Evolutionary conservation across 2,797 vertebrate genomes (phyloP), one percentile per base, ranked within the genome.

Genomic region (Psittacula echo): DNA sequence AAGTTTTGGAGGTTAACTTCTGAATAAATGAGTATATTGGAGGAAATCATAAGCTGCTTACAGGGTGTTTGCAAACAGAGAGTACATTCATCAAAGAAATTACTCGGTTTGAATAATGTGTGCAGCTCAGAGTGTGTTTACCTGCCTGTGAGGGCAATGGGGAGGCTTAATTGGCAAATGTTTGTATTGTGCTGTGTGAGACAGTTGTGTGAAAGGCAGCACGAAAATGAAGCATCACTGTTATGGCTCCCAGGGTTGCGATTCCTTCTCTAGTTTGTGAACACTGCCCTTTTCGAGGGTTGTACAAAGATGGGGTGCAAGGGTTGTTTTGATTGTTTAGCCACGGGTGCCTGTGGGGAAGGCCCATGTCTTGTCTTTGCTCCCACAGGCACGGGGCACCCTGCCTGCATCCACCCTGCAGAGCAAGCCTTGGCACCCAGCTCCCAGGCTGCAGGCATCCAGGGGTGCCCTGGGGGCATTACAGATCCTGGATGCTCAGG

Each of bases 21-120:
- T 62, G 91, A 78, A 79, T 94, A 94, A 84, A 86, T 86, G 19
- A 90, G 78, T 90, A 12, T 39, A 13, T 53, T 90, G 91, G 61
- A 77, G 39, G 53, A 83, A 87, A 60, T 83, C 13, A 29, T 83
- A 87, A 95, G 88, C 78, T 75, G 80, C 90, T 95, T 85, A 45
- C 53, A 42, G 84, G 48, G 61, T 93, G 88, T 93, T 96, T 94
- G 88, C 85, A 90, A 94, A 94, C 84, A 95, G 91, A 73, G 90
- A 84, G 77, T 66, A 32, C 61, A 51, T 92, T 94, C 85, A 89
- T 89, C 68, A 89, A 37, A 92, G 61, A 92, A 82, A 75, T 90
- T 45, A 87, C 72, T 90, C 17, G 2, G 60, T 88, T 73, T 80
- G 94, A 94, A 72, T 94, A 58, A 90, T 94, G 72, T 80, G 77